Base-by-base conservation (phyloP, 53 echinoderm and acorn worm genomes). In the Pentamera pediparva region DNA sequence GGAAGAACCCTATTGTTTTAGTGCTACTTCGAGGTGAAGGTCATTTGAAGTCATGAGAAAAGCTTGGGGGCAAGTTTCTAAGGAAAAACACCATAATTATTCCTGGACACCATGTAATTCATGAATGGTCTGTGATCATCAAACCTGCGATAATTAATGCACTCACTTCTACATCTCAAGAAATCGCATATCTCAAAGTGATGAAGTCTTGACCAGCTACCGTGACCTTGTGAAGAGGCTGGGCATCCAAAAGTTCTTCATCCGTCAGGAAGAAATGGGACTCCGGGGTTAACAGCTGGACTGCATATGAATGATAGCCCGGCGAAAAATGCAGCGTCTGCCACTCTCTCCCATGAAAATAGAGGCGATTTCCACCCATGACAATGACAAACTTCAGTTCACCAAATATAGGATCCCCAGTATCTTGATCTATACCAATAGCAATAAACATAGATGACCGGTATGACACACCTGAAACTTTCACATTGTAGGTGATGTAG, bases 391-490 rank as follows among this genome's bases (percentile, higher is more conserved):
- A 17, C 13, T 18, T 64, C 3, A 64, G n/a, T 38, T 38, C 39
- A 19, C 64, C 37, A 64, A 64, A 63, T 13, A 64, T 64, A 20
- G 64, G 64, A 18, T 37, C 22, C 7, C 24, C 62, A 13, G 21
- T 64, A 26, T 64, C 64, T 37, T 64, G 37, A 6, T 38, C 37
- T 38, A 37, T 2, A 6, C 39, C 39, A 3, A 38, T 22, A 38
- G 24, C 25, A 38, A 64, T 22, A 6, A 64, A 36, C 64, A 64
- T 64, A 37, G 20, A n/a, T 64, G 64, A 21, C 11, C 64, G 64
- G 24, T 64, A 40, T n/a, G 65, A 6, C 12, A 57, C 32, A 27
- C 58, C 28, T 31, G 58, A 57, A 4, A 26, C 4, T 31, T 11
- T 28, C 28, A 57, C 32, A 26, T 32, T 0, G 31, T 26, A 7